Base-by-base conservation (phyloP, 2,797 vertebrate genomes). In the Spondyliosoma cantharus region DNA sequence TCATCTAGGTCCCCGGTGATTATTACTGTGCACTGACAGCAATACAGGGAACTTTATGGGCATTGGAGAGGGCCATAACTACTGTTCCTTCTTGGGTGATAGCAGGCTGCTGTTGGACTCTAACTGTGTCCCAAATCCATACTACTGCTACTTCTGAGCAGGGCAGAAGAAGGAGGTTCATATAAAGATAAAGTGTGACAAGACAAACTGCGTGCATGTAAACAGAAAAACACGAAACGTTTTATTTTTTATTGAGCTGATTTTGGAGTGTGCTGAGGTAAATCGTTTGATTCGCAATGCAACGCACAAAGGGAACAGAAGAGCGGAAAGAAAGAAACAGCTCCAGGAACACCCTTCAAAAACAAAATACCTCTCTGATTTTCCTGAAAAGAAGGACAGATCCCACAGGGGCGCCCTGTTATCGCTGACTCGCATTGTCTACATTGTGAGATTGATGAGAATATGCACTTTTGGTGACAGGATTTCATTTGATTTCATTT, bases 401-500 rank as follows among this genome's bases (percentile, higher is more conserved):
- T 69, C 72, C 62, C 74, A 24, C 2, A 2, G 62, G 29, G 37
- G 11, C 13, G 27, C 69, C 79, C 65, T 69, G 57, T 81, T 73
- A 82, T 78, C 29, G 6, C 74, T 68, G 65, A 60, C 78, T 78
- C 79, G 42, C 78, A 69, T 56, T 71, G 70, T 64, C 66, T 49
- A 22, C 63, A 78, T 85, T 69, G 70, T 74, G 67, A 63, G 81
- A 86, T 78, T 74, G 84, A 89, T 86, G 78, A 74, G 50, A 77
- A 80, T 63, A 60, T 73, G 62, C 57, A 74, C 63, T 58, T 84
- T 75, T n/a, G 22, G 50, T 79, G 89, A 90, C 85, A 86, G 79
- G 50, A 67, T 80, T 83, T 86, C 54, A 86, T 89, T 87, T 70
- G 83, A 85, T 83, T 86, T n/a, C 17, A 62, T 81, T 85, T 82